phyloP scores from a whole-genome alignment of 64 coral and sea anemone genomes.

The Dendrophyllia cribrosa region DNA sequence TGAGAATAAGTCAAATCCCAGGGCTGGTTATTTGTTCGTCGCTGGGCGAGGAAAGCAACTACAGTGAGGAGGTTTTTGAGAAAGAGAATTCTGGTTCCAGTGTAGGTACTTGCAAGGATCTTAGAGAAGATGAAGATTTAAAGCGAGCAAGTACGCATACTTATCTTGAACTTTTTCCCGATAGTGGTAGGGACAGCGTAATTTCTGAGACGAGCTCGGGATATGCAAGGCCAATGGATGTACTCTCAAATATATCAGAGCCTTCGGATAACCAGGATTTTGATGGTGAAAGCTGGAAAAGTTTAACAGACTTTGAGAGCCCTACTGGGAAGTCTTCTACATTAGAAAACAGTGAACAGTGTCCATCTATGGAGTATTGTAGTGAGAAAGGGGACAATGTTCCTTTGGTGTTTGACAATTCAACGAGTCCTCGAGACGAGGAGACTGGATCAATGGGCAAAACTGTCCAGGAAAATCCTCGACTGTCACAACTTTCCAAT shows the following conservation, averaged over 20 bases:
- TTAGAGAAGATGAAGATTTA: conserved; percentile 16
- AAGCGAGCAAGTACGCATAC: conserved; percentile 29
- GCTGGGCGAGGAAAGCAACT: conserved; percentile 26
- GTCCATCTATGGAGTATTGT: background rate
- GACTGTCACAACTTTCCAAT: background rate
- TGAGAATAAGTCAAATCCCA: conserved; percentile 93
- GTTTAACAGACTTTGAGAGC: conserved; percentile 45
- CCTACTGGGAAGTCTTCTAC: conserved; percentile 1
- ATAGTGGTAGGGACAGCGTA: background rate
- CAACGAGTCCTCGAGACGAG: background rate
- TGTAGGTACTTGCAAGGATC: conserved; percentile 31
- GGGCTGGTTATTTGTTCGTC: conserved; percentile 33
- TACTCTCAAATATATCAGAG: conserved; percentile 15
- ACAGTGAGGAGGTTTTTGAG: conserved; percentile 46
- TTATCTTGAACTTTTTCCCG: conserved; percentile 69
- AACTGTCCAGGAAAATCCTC: background rate
- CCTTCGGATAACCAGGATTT: background rate
- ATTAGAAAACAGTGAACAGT: conserved; percentile 19
- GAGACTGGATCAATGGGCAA: background rate
- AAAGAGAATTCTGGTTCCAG: background rate
- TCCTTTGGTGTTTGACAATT: background rate
- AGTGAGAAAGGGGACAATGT: background rate
- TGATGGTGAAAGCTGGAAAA: background rate
- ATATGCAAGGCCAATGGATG: conserved; percentile 83
- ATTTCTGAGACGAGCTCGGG: conserved; percentile 25